These are phyloP conservation scores for Syngnathus acus DNA, from an alignment of 2,797 vertebrate genomes.

Conservation along the genomic window DNA sequence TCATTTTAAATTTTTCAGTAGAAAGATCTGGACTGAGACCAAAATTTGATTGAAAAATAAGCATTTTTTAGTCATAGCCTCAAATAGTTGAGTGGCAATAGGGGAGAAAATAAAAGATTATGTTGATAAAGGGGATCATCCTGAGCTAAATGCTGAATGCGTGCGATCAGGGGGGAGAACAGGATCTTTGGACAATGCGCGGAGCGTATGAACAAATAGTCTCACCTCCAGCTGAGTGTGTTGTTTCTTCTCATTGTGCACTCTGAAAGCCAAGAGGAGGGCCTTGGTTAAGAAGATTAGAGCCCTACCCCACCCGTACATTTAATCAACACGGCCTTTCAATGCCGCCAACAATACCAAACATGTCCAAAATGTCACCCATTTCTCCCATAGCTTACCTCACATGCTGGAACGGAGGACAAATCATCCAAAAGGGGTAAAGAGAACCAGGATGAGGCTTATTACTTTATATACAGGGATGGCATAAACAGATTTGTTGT, in stretches of 20 bases:
- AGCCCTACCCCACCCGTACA: slow-evolving; percentile 68
- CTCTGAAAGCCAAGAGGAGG: slow-evolving; percentile 69
- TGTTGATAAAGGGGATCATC: slow-evolving; percentile 59
- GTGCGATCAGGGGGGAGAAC: slow-evolving; percentile 53
- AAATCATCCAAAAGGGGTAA: slow-evolving; percentile 10
- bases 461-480: slow-evolving; percentile 14
- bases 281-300: slow-evolving; percentile 76
- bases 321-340: slow-evolving; percentile 79
- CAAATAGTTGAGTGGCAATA: slow-evolving; percentile 28
- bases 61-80: slow-evolving; percentile 5
- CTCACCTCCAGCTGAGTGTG: slow-evolving; percentile 71
- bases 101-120: slow-evolving; percentile 48
- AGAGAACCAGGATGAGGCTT: slow-evolving; percentile 19
- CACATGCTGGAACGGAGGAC: slow-evolving; percentile 61
- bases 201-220: slow-evolving; percentile 66
- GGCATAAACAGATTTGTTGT: slow-evolving; percentile 11
- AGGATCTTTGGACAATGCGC: slow-evolving; percentile 57
- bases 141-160: slow-evolving; percentile 58
- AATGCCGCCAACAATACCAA: slow-evolving; percentile 64
- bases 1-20: not conserved
- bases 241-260: slow-evolving; percentile 73
- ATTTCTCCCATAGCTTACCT: slow-evolving; percentile 56
- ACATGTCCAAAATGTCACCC: slow-evolving; percentile 64
- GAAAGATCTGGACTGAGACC: not conserved
- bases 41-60: not conserved